A percentile compares a stretch with the other conserved stretches of the same genome.
Evolutionary conservation across 2,888 invertebrate species (phyloP).

Genomic region (Idaea dimidiata): DNA sequence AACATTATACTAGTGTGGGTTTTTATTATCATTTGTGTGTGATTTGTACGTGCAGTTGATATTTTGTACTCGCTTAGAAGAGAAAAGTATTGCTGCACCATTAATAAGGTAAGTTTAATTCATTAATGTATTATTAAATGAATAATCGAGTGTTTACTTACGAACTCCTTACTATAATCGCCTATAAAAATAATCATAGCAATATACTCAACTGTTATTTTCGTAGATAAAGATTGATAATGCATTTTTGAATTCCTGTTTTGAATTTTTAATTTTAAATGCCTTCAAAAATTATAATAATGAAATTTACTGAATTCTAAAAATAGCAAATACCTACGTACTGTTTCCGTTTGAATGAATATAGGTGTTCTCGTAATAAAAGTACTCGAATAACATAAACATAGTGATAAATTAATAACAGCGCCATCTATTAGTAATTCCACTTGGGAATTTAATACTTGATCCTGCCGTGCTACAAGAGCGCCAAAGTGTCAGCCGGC

Average conservation of each 20-base stretch:
- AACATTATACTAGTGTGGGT: constrained; percentile 26
- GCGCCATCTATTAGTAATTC: constrained; percentile 55
- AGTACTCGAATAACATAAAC: constrained; percentile 13
- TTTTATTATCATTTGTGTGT: constrained; percentile 25
- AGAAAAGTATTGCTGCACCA: constrained; percentile 2
- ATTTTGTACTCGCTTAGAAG: not conserved
- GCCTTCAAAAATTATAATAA: not conserved
- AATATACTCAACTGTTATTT: not conserved
- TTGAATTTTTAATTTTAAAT: not conserved
- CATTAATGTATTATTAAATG: not conserved
- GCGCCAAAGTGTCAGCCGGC: constrained; percentile 73
- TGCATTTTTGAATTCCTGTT: not conserved
- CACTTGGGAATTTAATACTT: constrained; percentile 39
- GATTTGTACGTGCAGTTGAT: not conserved
- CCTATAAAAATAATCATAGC: not conserved
- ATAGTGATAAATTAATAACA: constrained; percentile 20
- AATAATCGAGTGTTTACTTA: not conserved
- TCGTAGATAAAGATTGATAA: not conserved
- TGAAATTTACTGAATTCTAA: not conserved
- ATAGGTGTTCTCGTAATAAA: not conserved
- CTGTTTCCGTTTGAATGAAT: constrained; percentile 3
- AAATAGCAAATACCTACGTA: constrained; percentile 9
- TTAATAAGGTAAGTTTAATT: constrained; percentile 22
- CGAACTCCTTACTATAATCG: not conserved
- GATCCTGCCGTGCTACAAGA: constrained; percentile 34